Evolutionary conservation across 1,140 invertebrate species (phyloP).

Genomic region (Melipona quadrifasciata): DNA sequence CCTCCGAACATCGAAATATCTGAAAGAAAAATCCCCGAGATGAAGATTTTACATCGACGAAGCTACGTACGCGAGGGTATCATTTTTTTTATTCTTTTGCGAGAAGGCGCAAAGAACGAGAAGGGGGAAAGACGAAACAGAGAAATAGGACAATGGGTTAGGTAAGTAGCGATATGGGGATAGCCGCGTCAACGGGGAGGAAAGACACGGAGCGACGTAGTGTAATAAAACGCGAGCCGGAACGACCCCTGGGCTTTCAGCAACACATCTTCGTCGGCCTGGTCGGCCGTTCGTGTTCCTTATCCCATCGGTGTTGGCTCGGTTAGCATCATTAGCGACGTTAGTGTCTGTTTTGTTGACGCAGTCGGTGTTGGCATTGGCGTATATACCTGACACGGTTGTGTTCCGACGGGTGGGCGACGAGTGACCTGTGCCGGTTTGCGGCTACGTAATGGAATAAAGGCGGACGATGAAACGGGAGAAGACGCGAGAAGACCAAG

Average conservation of each 20-base stretch:
- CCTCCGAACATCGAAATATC: too few relatives aligned
- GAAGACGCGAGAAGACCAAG: slow-evolving; percentile 10
- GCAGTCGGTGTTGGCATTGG: slow-evolving; percentile 8
- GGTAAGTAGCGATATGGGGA: slow-evolving; percentile 37
- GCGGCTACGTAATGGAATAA: slow-evolving; percentile 28
- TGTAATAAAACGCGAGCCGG: slow-evolving; percentile 43
- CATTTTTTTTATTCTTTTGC: too few relatives aligned
- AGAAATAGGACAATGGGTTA: not conserved
- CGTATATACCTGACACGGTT: slow-evolving; percentile 14
- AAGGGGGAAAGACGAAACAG: not conserved
- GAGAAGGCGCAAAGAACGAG: not conserved
- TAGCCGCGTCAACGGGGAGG: not conserved
- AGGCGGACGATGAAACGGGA: slow-evolving; percentile 42
- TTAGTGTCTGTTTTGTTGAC: slow-evolving; percentile 39
- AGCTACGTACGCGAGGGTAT: too few relatives aligned
- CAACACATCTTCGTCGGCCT: slow-evolving; percentile 10
- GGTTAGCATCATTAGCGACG: slow-evolving; percentile 53
- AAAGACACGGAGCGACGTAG: slow-evolving; percentile 30
- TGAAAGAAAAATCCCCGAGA: too few relatives aligned
- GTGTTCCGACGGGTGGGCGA: slow-evolving; percentile 35
- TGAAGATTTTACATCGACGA: too few relatives aligned
- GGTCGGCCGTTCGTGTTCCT: slow-evolving; percentile 3
- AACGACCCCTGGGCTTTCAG: slow-evolving; percentile 9
- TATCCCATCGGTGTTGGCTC: slow-evolving; percentile 34
- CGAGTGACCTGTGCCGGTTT: slow-evolving; percentile 31